Conservation (phyloP, 1,140 invertebrate genomes). For the Apocrypta bakeri region DNA sequence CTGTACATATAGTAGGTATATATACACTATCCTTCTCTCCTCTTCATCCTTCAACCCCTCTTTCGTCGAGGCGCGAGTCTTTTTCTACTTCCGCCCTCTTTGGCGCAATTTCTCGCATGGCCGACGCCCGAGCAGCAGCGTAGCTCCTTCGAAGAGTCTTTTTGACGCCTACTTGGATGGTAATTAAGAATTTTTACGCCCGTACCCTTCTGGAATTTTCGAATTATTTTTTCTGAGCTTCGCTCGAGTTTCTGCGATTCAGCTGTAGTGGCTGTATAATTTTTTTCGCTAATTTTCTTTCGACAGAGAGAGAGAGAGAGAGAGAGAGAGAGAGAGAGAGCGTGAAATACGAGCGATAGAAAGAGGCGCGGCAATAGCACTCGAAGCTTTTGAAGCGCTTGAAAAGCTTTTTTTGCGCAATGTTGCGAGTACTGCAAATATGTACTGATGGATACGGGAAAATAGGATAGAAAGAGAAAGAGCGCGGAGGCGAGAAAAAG, state of each 20-base stretch:
- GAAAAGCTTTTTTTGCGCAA: no score
- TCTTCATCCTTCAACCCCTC: background rate
- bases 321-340: no score
- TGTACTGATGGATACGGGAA: background rate
- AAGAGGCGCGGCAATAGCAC: no score
- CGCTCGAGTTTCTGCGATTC: no score
- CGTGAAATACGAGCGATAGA: no score
- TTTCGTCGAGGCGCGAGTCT: slow-evolving; percentile 25
- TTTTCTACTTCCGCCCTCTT: slow-evolving; percentile 45
- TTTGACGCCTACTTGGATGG: slow-evolving; percentile 20
- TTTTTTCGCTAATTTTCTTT: no score
- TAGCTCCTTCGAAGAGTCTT: slow-evolving; percentile 9
- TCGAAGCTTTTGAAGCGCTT: background rate
- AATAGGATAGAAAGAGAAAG: background rate
- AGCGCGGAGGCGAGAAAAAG: slow-evolving; percentile 47
- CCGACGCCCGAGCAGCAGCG: slow-evolving; percentile 2
- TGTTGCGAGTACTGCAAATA: slow-evolving; percentile 39
- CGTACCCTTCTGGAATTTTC: background rate
- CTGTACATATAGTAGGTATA: background rate
- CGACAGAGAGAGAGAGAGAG: no score
- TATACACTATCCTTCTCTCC: background rate
- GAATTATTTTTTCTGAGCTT: background rate
- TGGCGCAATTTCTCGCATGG: slow-evolving; percentile 38
- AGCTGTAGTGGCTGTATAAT: no score
- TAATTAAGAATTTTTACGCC: slow-evolving; percentile 34